Conservation (phyloP, 2,113 vertebrate genomes). For the Brienomyrus longianalis region DNA sequence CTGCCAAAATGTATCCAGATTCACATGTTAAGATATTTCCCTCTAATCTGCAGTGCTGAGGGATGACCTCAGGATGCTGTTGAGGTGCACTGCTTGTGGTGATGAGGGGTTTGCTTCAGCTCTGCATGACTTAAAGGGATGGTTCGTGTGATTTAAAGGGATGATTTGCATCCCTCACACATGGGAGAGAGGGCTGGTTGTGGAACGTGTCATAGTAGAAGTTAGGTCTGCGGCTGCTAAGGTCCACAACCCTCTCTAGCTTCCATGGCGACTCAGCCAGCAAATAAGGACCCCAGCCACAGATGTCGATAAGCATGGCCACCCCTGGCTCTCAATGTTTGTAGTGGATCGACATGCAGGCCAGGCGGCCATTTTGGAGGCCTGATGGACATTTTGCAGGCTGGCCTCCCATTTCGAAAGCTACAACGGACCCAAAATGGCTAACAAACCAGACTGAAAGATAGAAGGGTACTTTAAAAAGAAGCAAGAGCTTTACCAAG, state of each 20-base stretch:
- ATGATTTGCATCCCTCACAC: background rate
- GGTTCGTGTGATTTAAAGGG: background rate
- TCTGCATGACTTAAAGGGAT: background rate
- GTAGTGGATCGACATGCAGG: background rate
- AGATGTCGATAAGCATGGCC: background rate
- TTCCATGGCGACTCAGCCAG: background rate
- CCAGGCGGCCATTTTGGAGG: background rate
- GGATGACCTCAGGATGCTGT: background rate
- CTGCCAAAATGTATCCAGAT: background rate
- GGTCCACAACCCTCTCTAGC: background rate
- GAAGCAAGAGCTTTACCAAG: background rate
- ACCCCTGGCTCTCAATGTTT: background rate
- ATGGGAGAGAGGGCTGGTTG: background rate
- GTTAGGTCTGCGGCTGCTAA: background rate
- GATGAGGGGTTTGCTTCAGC: background rate
- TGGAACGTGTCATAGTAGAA: background rate
- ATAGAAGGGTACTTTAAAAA: background rate
- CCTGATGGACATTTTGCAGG: background rate
- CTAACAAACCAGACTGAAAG: background rate
- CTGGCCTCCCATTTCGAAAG: background rate
- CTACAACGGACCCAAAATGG: background rate
- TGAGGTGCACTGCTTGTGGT: background rate
- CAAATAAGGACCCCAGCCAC: background rate
- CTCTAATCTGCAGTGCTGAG: background rate
- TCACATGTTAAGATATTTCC: background rate